Evolutionary conservation across 2,888 invertebrate species (phyloP).

Genomic region (Caenorhabditis sp.): DNA sequence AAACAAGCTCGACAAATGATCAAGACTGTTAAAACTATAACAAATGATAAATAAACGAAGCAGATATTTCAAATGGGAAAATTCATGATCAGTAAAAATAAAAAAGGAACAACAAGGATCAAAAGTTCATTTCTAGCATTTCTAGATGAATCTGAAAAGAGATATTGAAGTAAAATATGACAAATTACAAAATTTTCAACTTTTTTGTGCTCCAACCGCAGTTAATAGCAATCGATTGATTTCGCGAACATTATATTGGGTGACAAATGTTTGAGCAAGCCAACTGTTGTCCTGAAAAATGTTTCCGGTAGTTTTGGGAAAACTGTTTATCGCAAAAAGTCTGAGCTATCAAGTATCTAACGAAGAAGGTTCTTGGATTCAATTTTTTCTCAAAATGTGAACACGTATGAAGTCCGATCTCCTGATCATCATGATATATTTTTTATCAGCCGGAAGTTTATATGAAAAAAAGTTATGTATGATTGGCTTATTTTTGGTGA

Average conservation of each 20-base stretch:
- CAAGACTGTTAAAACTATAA: constrained; percentile 21
- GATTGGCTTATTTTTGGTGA: too few relatives aligned
- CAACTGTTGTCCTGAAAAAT: constrained; percentile 19
- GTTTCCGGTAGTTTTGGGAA: neutral
- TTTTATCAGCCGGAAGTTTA: too few relatives aligned
- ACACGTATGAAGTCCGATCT: too few relatives aligned
- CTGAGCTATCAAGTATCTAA: neutral
- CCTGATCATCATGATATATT: too few relatives aligned
- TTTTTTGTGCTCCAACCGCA: constrained; percentile 27
- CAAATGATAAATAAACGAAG: neutral
- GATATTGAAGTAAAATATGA: neutral
- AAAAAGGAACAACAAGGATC: too few relatives aligned
- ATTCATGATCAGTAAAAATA: neutral
- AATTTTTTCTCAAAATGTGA: too few relatives aligned
- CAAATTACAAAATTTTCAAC: neutral
- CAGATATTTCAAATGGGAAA: neutral
- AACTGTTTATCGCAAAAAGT: neutral
- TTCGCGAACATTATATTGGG: constrained; percentile 45
- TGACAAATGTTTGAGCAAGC: constrained; percentile 40
- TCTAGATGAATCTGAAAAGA: neutral
- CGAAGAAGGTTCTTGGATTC: too few relatives aligned
- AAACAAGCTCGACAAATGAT: constrained; percentile 30
- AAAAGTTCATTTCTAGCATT: too few relatives aligned
- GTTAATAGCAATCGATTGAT: constrained; percentile 49
- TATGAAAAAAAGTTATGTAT: too few relatives aligned